Percentiles rank a stretch among this genome's conserved stretches.
These are phyloP conservation scores for Drosophila nikananu DNA, from an alignment of 1,140 invertebrate genomes.

Conservation along the genomic window DNA sequence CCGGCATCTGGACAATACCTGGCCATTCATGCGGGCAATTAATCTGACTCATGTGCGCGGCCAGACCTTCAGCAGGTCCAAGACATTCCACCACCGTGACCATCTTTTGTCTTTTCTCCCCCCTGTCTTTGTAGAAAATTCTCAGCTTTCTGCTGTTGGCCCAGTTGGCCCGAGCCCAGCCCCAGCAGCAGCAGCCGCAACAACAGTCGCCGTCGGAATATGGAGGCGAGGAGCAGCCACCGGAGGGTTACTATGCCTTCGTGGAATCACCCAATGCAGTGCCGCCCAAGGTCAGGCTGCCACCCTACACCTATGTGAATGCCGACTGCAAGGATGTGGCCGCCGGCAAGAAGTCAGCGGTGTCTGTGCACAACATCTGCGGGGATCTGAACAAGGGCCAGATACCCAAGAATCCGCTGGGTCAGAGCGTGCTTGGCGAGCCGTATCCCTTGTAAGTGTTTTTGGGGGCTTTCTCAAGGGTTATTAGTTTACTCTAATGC, in stretches of 20 bases:
- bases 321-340: constrained; percentile 90
- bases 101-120: constrained; percentile 23
- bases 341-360: constrained; percentile 87
- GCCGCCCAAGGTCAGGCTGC: constrained; percentile 93
- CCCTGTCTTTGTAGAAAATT: constrained; percentile 71
- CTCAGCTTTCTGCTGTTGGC: constrained; percentile 76
- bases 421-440: constrained; percentile 91
- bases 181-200: constrained; percentile 44
- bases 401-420: constrained; percentile 95
- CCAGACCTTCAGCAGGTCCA: constrained; percentile 9
- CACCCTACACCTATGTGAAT: constrained; percentile 92
- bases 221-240: constrained; percentile 79
- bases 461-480: too few species aligned
- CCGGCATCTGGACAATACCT: constrained; percentile 56
- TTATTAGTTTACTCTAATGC: background rate
- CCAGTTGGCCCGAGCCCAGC: constrained; percentile 40
- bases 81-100: constrained; percentile 33
- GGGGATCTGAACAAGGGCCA: constrained; percentile 95
- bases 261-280: constrained; percentile 94
- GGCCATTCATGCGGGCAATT: constrained; percentile 70
- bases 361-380: constrained; percentile 93
- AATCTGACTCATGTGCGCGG: constrained; percentile 57
- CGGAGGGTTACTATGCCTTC: constrained; percentile 89
- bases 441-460: constrained; percentile 96
- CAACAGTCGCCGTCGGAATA: constrained; percentile 62